phyloP scores from a whole-genome alignment of 2,113 vertebrate species.

The Puntigrus tetrazona region DNA sequence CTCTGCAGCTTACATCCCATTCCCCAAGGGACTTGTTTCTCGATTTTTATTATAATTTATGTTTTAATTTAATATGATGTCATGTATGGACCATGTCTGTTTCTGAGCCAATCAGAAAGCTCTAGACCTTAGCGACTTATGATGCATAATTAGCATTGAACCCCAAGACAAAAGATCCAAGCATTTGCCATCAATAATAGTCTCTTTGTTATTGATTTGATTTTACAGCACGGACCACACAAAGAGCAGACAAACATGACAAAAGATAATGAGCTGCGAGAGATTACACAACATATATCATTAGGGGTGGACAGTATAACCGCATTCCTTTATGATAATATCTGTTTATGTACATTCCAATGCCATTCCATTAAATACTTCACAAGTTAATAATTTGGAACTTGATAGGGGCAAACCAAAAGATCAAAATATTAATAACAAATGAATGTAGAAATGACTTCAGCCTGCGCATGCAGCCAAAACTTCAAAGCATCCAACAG shows the following conservation, averaged over 20 bases:
- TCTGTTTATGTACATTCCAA: conserved; percentile 11
- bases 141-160: conserved; percentile 70
- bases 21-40: conserved; percentile 49
- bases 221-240: conserved; percentile 44
- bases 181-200: conserved; percentile 25
- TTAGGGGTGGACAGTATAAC: conserved; percentile 1
- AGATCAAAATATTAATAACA: background rate
- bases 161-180: conserved; percentile 52
- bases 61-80: conserved; percentile 79
- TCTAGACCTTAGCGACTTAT: conserved; percentile 73
- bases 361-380: background rate
- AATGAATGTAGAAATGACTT: background rate
- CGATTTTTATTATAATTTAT: conserved; percentile 67
- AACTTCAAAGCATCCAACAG: background rate
- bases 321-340: background rate
- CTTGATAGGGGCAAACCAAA: background rate
- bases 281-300: conserved; percentile 10
- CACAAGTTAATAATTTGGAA: background rate
- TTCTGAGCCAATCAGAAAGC: conserved; percentile 57
- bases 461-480: background rate
- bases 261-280: conserved; percentile 42
- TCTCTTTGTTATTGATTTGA: conserved; percentile 33
- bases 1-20: conserved; percentile 14
- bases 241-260: conserved; percentile 48
- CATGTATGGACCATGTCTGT: conserved; percentile 69